Evolutionary conservation across 1,140 invertebrate species (phyloP).

Genomic region (Drosophila bifasciata): DNA sequence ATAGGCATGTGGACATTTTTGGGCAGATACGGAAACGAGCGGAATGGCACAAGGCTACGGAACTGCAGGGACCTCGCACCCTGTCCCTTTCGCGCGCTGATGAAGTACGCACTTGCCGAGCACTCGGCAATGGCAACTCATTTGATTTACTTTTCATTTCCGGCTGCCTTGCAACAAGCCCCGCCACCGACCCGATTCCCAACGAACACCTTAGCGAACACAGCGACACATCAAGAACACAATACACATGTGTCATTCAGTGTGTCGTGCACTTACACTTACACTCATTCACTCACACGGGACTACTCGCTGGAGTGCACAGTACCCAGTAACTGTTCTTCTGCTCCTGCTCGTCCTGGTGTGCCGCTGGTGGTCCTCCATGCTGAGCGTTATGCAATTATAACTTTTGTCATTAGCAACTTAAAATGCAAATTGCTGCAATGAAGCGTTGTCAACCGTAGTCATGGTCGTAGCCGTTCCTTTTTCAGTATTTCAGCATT

Average conservation of each 20-base stretch:
- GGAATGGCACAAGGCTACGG: not conserved
- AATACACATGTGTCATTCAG: constrained; percentile 39
- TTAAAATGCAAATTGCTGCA: constrained; percentile 83
- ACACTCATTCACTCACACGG: constrained; percentile 8
- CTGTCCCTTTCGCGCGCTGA: constrained; percentile 34
- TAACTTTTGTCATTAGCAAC: constrained; percentile 83
- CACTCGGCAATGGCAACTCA: constrained; percentile 57
- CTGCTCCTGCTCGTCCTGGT: constrained; percentile 6
- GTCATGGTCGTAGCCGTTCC: constrained; percentile 35
- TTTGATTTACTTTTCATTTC: constrained; percentile 84
- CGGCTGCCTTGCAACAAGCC: constrained; percentile 59
- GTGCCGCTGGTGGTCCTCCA: constrained; percentile 35
- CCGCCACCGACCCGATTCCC: not conserved
- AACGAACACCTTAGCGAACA: constrained; percentile 46
- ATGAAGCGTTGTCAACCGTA: constrained; percentile 68
- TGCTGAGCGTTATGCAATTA: constrained; percentile 80
- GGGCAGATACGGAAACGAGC: not conserved
- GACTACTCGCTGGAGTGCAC: constrained; percentile 12
- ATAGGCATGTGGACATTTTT: constrained; percentile 5
- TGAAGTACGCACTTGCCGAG: constrained; percentile 64
- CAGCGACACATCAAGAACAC: constrained; percentile 20
- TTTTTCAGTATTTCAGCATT: too few relatives aligned
- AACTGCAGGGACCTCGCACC: constrained; percentile 26
- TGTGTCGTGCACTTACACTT: constrained; percentile 10
- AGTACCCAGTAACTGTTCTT: not conserved